Evolutionary conservation across 2,888 invertebrate genomes (phyloP).

Genomic region (Barypeithes pellucidus): DNA sequence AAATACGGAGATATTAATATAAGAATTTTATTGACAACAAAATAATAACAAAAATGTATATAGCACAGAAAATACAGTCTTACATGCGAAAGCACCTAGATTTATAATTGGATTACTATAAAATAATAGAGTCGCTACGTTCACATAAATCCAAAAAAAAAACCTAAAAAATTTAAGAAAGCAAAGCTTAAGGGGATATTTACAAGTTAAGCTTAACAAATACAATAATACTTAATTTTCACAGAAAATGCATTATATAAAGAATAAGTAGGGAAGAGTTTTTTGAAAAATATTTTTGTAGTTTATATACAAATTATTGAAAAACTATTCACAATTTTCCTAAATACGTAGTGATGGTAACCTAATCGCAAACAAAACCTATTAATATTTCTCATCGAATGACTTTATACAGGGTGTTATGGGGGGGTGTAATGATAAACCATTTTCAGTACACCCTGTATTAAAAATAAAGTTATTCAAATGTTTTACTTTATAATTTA

Average conservation of each 20-base stretch:
- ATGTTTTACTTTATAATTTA: too few relatives aligned
- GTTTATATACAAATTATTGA: too few relatives aligned
- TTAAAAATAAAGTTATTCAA: too few relatives aligned
- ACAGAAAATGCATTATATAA: conserved; percentile 53
- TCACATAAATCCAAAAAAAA: conserved; percentile 7
- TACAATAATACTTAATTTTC: conserved; percentile 53
- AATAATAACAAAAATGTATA: conserved; percentile 43
- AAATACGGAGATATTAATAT: neutral
- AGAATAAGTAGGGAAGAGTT: too few relatives aligned
- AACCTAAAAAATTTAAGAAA: neutral
- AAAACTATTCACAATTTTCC: too few relatives aligned
- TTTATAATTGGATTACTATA: conserved; percentile 2
- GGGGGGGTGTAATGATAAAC: too few relatives aligned
- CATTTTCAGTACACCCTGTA: too few relatives aligned
- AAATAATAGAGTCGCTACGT: neutral
- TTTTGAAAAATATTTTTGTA: neutral
- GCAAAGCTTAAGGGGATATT: neutral
- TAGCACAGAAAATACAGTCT: conserved; percentile 50
- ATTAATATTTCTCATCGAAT: too few relatives aligned
- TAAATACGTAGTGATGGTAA: too few relatives aligned
- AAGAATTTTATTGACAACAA: conserved; percentile 46
- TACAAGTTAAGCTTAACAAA: conserved; percentile 22
- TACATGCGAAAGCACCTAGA: conserved; percentile 41
- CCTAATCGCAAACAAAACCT: too few relatives aligned
- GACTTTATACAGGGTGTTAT: too few relatives aligned